Evolutionary conservation across 2,888 invertebrate genomes (phyloP), one percentile per base, ranked within the genome.

Genomic region (Cyrtodaria siliqua): DNA sequence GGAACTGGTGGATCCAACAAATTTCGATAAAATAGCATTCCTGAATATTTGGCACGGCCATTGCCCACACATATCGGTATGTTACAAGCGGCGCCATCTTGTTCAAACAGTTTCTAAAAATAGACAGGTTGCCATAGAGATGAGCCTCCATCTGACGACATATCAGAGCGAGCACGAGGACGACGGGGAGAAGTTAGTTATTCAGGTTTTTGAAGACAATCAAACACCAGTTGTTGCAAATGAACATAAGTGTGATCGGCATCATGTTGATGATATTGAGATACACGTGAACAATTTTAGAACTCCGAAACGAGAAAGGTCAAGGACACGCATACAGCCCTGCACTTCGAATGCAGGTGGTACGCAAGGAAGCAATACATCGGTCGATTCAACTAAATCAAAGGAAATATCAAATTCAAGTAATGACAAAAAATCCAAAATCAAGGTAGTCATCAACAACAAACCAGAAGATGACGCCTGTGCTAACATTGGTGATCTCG

Each of bases 21-120:
- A 69, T 2, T 38, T 52, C 8, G 79, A 84, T 16, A 79, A 71
- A 12, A 64, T 85, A 1, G 71, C 76, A 8, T 87, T 85, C 47
- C 53, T 85, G 2, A 72, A 78, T n/a, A 82, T 87, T 16, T 86
- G 87, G 87, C 87, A 87, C 24, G 85, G 86, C 16, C 75, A 83
- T 23, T 87, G 87, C 67, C 87, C 87, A 1, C 82, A 86, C 50
- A 62, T 83, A 3, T 64, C 83, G 2, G 60, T 87, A 16, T 86
- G 86, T 24, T 87, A 83, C 60, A 71, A 70, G 29, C 70, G 83
- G 18, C 42, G 64, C 38, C 40, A n/a, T n/a, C 8, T 44, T 3
- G 12, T 20, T 2, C 8, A 60, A 9, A n/a, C 53, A 9, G 29
- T 20, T 14, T 38, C 56, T 16, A n/a, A n/a, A 3, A 38, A 47